A percentile compares a stretch with the other conserved stretches of the same genome.
Conservation (phyloP, 2,797 vertebrate genomes). For the Typhlichthys subterraneus region DNA sequence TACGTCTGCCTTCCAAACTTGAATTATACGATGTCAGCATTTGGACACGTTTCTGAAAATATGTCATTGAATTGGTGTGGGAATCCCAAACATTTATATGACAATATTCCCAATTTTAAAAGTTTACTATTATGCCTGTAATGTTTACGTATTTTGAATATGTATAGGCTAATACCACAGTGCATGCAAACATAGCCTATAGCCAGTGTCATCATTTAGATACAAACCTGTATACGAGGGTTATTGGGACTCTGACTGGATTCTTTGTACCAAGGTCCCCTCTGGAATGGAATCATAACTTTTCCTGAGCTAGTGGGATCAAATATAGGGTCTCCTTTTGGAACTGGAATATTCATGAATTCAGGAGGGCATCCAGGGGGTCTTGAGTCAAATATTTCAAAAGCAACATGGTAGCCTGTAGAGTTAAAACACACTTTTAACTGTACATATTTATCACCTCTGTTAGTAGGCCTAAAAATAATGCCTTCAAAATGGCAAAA, state of each 20-base stretch:
- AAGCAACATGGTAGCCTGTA: constrained; percentile 87
- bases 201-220: background rate
- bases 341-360: constrained; percentile 88
- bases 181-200: background rate
- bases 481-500: background rate
- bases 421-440: background rate
- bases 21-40: too few species aligned
- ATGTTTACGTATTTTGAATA: background rate
- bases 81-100: too few species aligned
- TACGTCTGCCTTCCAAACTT: too few species aligned
- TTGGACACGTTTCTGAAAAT: too few species aligned
- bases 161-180: too few species aligned
- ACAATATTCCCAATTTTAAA: too few species aligned
- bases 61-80: too few species aligned
- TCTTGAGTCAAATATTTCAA: constrained; percentile 83
- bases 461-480: background rate
- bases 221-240: constrained; percentile 85
- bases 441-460: too few species aligned
- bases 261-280: constrained; percentile 83
- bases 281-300: constrained; percentile 86
- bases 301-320: constrained; percentile 74
- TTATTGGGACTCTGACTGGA: constrained; percentile 91
- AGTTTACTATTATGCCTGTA: background rate
- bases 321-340: constrained; percentile 83
- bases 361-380: constrained; percentile 89